Base-by-base conservation (phyloP, 1,140 invertebrate species). In the Bradysia coprophila region DNA sequence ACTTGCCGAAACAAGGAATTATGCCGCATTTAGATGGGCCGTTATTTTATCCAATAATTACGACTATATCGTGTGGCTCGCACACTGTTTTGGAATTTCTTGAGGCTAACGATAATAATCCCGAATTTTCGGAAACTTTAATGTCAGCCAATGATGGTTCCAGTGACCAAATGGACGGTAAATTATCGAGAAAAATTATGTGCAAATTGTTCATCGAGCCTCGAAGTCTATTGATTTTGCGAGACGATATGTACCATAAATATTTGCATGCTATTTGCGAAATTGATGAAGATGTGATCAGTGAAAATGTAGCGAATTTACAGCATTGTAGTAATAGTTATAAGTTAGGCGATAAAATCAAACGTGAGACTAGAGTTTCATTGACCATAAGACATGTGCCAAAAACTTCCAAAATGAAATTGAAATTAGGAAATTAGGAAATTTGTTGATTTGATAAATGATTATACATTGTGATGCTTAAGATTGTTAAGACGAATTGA, bases 11-110 rank as follows among this genome's bases (percentile, higher is more conserved):
- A 0, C 91, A 97, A 67, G 93, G 90, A 21, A 94, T 94, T 40
- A 81, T 93, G 75, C 82, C 93, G 3, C 94, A 98, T 68, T 76
- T 81, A 33, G 94, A 98, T 71, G 94, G 94, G 1, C 80, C 87
- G 2, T 61, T 97, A 9, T 98, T 95, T 63, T 81, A 80, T 64
- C 91, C 93, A 13, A 83, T 80, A 19, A 85, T 98, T 36, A 82
- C 87, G 10, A 98, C 93, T 1, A 84, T 98, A 34, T 90, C 76
- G 47, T 76, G 91, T 51, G 90, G 90, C 0, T 90, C 87, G 1
- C 81, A 94, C 56, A 87, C 81, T 21, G 53, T 96, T 11, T 65
- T 98, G 38, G 80, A 94, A 54, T 93, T 93, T 64, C 75, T 80
- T 51, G 67, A 76, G 56, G 63, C 62, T 19, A 60, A 69, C 21